Evolutionary conservation across 1,140 invertebrate species (phyloP), one percentile per base, ranked within the genome.

Genomic region (Drosophila simulans): DNA sequence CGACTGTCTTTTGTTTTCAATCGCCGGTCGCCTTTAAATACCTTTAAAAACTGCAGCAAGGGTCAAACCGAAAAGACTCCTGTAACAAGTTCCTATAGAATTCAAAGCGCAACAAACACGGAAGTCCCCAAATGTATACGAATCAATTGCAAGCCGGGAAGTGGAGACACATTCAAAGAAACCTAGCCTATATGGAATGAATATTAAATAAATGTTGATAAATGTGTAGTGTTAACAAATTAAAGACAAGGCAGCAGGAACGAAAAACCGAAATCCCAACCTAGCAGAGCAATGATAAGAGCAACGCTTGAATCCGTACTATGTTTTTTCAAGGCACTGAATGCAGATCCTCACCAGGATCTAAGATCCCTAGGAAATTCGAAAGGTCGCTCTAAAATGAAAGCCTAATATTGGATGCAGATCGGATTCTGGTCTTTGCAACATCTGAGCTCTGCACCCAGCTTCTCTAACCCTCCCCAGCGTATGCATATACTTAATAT

Each of bases 201-300:
- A 86, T 62, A 78, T 51, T 64, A 68, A 84, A 64, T 89, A 84
- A 89, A 89, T 89, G 84, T 89, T 89, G 84, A 84, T 89, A 84
- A 89, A 89, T 89, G 84, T 89, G 84, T 89, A 89, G 84, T 89
- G 77, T 89, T 89, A 89, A 89, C 37, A 25, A 80, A 58, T 68
- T 59, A 60, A 76, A 48, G 54, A 37, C 58, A 71, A 75, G 51
- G 17, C 40, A 56, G 45, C 5, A 34, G 42, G 54, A 52, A 66
- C 37, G 22, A 54, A 66, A 59, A 57, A n/a, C 42, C 27, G 52
- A 62, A 25, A 31, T 12, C 25, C 42, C 49, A 42, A 52, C 63
- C 63, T 20, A 39, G 34, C 58, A 64, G 58, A 84, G 68, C 65
- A 56, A 75, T 74, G 74, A 75, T 78, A 71, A 3, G 35, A 37